phyloP scores from a whole-genome alignment of 2,888 invertebrate species.

The Uloborus plumipes region DNA sequence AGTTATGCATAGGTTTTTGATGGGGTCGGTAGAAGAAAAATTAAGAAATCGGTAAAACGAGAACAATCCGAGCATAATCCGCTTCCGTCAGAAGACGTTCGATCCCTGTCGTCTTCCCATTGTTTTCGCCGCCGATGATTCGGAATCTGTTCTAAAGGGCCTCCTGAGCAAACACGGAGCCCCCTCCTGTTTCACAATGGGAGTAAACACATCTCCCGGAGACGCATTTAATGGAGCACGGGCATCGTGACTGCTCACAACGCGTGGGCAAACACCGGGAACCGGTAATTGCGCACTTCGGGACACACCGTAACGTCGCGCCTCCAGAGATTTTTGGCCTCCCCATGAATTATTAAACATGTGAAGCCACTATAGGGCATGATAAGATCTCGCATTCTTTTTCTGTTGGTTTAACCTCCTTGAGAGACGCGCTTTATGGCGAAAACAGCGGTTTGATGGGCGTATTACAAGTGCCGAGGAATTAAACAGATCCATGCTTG shows the following conservation, averaged over 20 bases:
- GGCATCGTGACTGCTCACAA: conserved; percentile 31
- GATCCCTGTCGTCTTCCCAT: neutral
- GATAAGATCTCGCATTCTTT: too few species aligned
- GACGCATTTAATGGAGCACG: conserved; percentile 17
- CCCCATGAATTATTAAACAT: conserved; percentile 37
- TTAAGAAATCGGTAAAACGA: too few species aligned
- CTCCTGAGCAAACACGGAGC: conserved; percentile 37
- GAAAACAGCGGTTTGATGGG: too few species aligned
- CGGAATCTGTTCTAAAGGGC: conserved; percentile 15
- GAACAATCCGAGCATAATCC: too few species aligned
- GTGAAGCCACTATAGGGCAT: neutral
- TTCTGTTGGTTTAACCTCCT: too few species aligned
- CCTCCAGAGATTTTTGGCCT: conserved; percentile 16
- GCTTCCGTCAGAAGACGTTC: too few species aligned
- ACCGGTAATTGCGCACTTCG: conserved; percentile 43
- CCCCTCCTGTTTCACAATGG: conserved; percentile 20
- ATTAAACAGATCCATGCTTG: too few species aligned
- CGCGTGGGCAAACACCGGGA: conserved; percentile 34
- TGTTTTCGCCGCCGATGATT: neutral
- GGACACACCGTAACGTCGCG: conserved; percentile 20
- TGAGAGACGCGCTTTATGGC: too few species aligned
- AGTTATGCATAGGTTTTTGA: too few species aligned
- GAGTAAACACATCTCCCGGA: conserved; percentile 35
- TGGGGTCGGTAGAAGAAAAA: too few species aligned
- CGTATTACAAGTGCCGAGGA: too few species aligned